Evolutionary conservation across 2,113 vertebrate species (phyloP).

Genomic region (Trogon melanurus): DNA sequence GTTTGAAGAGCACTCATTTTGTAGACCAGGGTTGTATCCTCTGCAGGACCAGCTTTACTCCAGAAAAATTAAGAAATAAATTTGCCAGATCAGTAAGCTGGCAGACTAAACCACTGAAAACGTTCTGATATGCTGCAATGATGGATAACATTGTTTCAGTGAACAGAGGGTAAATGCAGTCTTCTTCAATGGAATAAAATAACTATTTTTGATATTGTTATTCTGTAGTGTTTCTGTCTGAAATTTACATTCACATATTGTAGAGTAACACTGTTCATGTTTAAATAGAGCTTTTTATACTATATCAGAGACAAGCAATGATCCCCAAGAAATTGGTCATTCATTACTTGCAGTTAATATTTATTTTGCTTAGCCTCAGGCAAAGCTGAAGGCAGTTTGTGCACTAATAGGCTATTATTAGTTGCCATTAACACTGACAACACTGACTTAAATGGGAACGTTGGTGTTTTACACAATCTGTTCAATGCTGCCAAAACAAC

Average conservation of each 20-base stretch:
- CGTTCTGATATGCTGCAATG: not conserved
- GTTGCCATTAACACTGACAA: slow-evolving; percentile 39
- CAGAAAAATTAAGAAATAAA: not conserved
- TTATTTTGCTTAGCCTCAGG: slow-evolving; percentile 49
- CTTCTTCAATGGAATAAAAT: not conserved
- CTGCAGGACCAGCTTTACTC: not conserved
- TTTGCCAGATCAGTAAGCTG: not conserved
- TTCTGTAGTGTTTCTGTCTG: not conserved
- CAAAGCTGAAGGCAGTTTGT: slow-evolving; percentile 43
- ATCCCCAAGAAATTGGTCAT: slow-evolving; percentile 48
- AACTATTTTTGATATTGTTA: not conserved
- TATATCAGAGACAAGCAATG: not conserved
- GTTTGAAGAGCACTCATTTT: not conserved
- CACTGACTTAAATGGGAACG: slow-evolving; percentile 6
- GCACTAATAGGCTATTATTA: slow-evolving; percentile 41
- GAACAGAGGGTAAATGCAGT: not conserved
- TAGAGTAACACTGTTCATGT: not conserved
- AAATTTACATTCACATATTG: not conserved
- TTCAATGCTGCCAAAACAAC: slow-evolving; percentile 36
- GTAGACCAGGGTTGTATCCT: not conserved
- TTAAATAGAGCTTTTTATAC: slow-evolving; percentile 30
- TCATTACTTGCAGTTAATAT: slow-evolving; percentile 39
- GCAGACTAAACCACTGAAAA: not conserved
- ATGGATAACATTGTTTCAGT: not conserved
- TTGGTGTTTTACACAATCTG: slow-evolving; percentile 24